Evolutionary conservation across 2,113 vertebrate genomes (phyloP), one percentile per base, ranked within the genome.

Genomic region (Periophthalmus modestus): DNA sequence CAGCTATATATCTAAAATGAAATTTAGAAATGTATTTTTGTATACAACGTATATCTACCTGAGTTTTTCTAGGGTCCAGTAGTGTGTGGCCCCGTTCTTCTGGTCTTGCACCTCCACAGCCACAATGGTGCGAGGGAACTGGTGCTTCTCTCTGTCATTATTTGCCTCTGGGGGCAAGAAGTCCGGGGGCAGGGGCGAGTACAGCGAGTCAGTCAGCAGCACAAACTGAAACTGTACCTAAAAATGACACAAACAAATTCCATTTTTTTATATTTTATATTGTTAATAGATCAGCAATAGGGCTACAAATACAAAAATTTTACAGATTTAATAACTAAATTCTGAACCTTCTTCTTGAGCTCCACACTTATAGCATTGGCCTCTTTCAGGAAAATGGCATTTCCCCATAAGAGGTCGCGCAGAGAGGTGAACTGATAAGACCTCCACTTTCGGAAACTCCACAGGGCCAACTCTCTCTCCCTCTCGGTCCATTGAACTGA

Each of bases 151-250:
- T 0, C 95, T 86, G 84, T 97, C 96, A 73, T 95, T 95, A 77
- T 92, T 92, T 0, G 93, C 94, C 57, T 97, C 95, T 0, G 95
- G 93, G 58, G 97, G 96, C 88, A 98, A 87, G 68, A 98, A 89
- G 85, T 98, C 97, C 0, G 96, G 95, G 9, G 97, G 96, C 59
- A 98, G 93, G 0, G 98, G 97, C 0, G 98, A 99, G 92, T 99
- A 99, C 9, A 98, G 92, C 0, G 96, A 98, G 91, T 99, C 97
- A 0, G 98, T 99, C 80, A 99, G 94, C 78, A 99, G 94, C 62
- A 97, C 96, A 0, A 99, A 98, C 94, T 99, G 97, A 93, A 99
- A 99, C 94, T 98, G 97, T n/a, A 99, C 98, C 98, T 99, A 23
- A 88, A 0, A 69, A 28, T 7, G 47, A 34, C 0, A n/a, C n/a